These are phyloP conservation scores for Isoperla grammatica DNA, from an alignment of 2,888 invertebrate species.

Conservation along the genomic window DNA sequence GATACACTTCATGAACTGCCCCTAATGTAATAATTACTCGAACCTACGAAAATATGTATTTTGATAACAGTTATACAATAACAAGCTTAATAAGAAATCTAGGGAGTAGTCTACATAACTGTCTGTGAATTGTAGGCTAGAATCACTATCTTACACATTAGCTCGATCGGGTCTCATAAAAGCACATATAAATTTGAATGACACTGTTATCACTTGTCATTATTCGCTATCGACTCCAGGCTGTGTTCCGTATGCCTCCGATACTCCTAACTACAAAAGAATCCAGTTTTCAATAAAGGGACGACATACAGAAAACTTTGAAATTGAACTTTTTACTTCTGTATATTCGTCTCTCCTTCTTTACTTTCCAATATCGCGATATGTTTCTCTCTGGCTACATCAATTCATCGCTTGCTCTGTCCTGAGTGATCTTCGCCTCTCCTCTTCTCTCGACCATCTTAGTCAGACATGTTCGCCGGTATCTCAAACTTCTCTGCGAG, in stretches of 20 bases:
- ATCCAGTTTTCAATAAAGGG: slow-evolving; percentile 13
- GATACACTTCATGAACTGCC: too few species aligned
- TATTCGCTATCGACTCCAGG: too few species aligned
- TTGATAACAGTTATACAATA: too few species aligned
- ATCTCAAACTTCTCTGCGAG: slow-evolving; percentile 7
- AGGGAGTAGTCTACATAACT: too few species aligned
- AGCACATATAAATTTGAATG: too few species aligned
- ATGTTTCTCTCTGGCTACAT: slow-evolving; percentile 13
- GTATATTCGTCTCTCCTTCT: slow-evolving; percentile 1
- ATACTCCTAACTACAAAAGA: slow-evolving; percentile 14
- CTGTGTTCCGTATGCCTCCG: slow-evolving; percentile 1
- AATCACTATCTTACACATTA: too few species aligned
- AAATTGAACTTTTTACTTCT: slow-evolving; percentile 7
- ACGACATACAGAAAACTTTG: slow-evolving; percentile 6
- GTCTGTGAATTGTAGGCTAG: too few species aligned
- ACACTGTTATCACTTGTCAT: too few species aligned
- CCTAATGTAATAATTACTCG: too few species aligned
- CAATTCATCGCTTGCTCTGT: not conserved
- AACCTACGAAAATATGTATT: too few species aligned
- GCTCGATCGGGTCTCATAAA: too few species aligned
- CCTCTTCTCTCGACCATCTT: not conserved
- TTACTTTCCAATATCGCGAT: slow-evolving; percentile 12
- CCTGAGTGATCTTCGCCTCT: not conserved
- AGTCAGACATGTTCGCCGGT: not conserved
- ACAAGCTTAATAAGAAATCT: too few species aligned